A percentile compares a stretch with the other conserved stretches of the same genome.
Conservation (phyloP, 2,113 vertebrate genomes). For the Brachirus orientalis region DNA sequence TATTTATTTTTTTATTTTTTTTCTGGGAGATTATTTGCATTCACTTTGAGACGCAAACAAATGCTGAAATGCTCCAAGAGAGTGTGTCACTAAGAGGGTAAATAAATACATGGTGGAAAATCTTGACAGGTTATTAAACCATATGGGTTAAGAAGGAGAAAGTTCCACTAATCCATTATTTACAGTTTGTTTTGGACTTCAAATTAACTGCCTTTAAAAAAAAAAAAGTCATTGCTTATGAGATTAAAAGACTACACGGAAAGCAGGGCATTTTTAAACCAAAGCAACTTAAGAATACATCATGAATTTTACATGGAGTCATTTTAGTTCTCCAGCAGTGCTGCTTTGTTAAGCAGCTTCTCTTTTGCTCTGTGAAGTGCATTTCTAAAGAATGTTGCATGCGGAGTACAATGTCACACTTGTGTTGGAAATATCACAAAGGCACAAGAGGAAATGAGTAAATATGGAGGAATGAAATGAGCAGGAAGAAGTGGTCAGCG, state of each 20-base stretch:
- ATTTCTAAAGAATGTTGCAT: slow-evolving; percentile 22
- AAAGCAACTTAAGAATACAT: slow-evolving; percentile 61
- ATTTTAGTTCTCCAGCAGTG: slow-evolving; percentile 34
- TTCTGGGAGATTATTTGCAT: slow-evolving; percentile 70
- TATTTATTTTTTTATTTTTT: slow-evolving; percentile 39
- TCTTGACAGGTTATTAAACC: slow-evolving; percentile 86
- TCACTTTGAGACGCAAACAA: slow-evolving; percentile 75
- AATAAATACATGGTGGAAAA: slow-evolving; percentile 75
- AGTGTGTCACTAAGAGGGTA: slow-evolving; percentile 68
- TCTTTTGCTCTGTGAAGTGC: not conserved
- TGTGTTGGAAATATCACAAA: slow-evolving; percentile 18
- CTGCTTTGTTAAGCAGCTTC: slow-evolving; percentile 23
- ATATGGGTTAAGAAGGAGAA: slow-evolving; percentile 84
- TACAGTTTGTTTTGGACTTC: slow-evolving; percentile 84
- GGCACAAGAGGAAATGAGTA: slow-evolving; percentile 1
- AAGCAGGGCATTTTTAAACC: slow-evolving; percentile 69
- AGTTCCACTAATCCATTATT: slow-evolving; percentile 86
- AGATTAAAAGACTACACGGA: slow-evolving; percentile 78
- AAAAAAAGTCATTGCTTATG: slow-evolving; percentile 81
- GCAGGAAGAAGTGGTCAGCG: not conserved
- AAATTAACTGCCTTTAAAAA: slow-evolving; percentile 80
- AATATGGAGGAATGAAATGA: slow-evolving; percentile 8
- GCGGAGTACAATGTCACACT: slow-evolving; percentile 3
- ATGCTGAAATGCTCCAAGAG: slow-evolving; percentile 63
- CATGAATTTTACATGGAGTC: slow-evolving; percentile 79